These are phyloP conservation scores for Brachionus manjavacas DNA, from an alignment of 1,140 invertebrate species.

Conservation along the genomic window DNA sequence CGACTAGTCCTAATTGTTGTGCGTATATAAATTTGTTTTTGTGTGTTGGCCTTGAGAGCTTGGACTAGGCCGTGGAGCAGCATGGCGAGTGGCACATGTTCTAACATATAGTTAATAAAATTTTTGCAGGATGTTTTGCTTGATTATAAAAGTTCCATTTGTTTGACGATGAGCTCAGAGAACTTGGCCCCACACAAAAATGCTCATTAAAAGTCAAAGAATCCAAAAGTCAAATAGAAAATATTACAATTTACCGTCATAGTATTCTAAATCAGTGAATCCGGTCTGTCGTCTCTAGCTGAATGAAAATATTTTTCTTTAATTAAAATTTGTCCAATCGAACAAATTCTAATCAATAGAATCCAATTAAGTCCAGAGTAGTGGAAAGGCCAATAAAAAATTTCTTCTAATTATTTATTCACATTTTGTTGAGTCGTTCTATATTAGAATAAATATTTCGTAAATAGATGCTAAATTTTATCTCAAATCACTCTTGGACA, in stretches of 20 bases:
- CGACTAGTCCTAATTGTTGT: neutral
- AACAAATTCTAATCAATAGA: neutral
- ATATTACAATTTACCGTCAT: constrained; percentile 18
- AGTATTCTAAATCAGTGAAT: neutral
- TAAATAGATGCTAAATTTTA: constrained; percentile 31
- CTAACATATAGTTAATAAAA: neutral
- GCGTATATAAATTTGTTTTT: neutral
- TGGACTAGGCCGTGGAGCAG: neutral
- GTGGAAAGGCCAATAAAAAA: neutral
- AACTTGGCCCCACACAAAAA: no score
- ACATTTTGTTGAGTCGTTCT: neutral
- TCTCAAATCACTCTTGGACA: constrained; percentile 13
- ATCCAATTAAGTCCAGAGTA: neutral
- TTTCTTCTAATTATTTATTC: neutral
- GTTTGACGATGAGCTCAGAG: constrained; percentile 18
- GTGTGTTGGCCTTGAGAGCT: neutral
- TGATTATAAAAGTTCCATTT: neutral
- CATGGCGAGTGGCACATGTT: neutral
- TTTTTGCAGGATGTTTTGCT: neutral
- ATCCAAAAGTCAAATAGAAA: neutral
- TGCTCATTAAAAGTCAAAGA: neutral
- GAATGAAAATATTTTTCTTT: neutral
- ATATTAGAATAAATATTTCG: constrained; percentile 19
- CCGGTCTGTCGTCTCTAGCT: neutral
- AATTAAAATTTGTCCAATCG: constrained; percentile 27